Conservation (phyloP, 2,797 vertebrate genomes). For the Clarias laeviceps region DNA sequence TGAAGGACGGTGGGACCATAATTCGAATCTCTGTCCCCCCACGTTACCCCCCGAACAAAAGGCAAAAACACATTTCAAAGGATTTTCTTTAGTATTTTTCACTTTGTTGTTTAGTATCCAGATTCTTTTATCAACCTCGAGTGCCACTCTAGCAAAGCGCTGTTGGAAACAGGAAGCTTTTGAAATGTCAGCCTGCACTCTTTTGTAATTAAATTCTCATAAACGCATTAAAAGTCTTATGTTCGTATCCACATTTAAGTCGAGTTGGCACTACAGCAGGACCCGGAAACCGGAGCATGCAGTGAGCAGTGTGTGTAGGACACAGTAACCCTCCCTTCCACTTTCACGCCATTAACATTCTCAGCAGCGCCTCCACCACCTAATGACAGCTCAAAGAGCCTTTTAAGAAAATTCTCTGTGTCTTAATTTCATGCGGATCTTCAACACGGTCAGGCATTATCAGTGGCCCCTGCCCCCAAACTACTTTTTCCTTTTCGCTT, state of each 20-base stretch:
- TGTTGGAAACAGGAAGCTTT: constrained; percentile 9
- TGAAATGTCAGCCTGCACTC: constrained; percentile 32
- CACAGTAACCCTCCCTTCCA: constrained; percentile 33
- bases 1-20: constrained; percentile 17
- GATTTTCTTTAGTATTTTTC: constrained; percentile 11
- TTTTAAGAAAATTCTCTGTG: constrained; percentile 71
- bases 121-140: not conserved
- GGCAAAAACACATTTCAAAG: not conserved
- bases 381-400: constrained; percentile 72
- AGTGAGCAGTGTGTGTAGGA: not conserved
- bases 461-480: not conserved
- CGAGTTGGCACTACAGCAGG: constrained; percentile 10
- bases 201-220: constrained; percentile 20
- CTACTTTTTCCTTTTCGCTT: constrained; percentile 14
- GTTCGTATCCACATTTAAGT: constrained; percentile 2
- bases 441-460: constrained; percentile 48
- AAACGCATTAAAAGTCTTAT: not conserved
- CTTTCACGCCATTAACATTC: constrained; percentile 62
- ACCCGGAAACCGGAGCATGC: not conserved
- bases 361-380: constrained; percentile 53
- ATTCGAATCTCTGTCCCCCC: constrained; percentile 3
- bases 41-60: not conserved
- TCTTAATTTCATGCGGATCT: constrained; percentile 64
- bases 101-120: not conserved
- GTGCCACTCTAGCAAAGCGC: not conserved